Percentiles rank a stretch among this genome's conserved stretches.
These are phyloP conservation scores for Ochropleura plecta DNA, from an alignment of 2,888 invertebrate genomes.

Conservation along the genomic window DNA sequence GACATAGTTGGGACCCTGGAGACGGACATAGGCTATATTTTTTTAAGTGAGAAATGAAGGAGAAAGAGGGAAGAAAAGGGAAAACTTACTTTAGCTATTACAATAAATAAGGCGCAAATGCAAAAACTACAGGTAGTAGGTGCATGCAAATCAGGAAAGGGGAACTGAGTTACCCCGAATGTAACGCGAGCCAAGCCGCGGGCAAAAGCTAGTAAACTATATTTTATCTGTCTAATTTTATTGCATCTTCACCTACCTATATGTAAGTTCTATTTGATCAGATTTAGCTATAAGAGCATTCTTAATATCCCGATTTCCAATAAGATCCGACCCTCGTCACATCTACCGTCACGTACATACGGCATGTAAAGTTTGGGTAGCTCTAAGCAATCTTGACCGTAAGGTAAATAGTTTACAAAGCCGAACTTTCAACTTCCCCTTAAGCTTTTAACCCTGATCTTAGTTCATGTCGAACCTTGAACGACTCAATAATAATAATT, in stretches of 20 bases:
- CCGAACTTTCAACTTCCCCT: neutral
- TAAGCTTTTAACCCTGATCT: neutral
- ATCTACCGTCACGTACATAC: neutral
- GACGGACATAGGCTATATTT: too few relatives aligned
- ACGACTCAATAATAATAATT: neutral
- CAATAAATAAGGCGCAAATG: too few relatives aligned
- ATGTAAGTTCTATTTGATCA: neutral
- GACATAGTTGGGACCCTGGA: too few relatives aligned
- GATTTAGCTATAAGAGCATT: neutral
- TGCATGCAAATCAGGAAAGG: too few relatives aligned
- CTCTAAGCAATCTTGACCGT: neutral
- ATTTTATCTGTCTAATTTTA: neutral
- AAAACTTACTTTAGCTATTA: too few relatives aligned
- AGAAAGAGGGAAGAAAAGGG: too few relatives aligned
- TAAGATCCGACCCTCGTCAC: conserved; percentile 29
- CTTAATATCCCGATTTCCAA: conserved; percentile 1
- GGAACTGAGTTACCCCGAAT: too few relatives aligned
- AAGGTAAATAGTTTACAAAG: conserved; percentile 7
- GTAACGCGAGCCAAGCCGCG: too few relatives aligned
- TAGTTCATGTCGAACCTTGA: neutral
- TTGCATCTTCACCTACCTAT: neutral
- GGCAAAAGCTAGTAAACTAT: neutral
- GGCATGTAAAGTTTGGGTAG: neutral
- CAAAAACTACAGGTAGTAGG: too few relatives aligned
- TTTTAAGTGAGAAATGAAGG: too few relatives aligned